Evolutionary conservation across 2,113 vertebrate genomes (phyloP), one percentile per base, ranked within the genome.

Genomic region (Ciconia boyciana): DNA sequence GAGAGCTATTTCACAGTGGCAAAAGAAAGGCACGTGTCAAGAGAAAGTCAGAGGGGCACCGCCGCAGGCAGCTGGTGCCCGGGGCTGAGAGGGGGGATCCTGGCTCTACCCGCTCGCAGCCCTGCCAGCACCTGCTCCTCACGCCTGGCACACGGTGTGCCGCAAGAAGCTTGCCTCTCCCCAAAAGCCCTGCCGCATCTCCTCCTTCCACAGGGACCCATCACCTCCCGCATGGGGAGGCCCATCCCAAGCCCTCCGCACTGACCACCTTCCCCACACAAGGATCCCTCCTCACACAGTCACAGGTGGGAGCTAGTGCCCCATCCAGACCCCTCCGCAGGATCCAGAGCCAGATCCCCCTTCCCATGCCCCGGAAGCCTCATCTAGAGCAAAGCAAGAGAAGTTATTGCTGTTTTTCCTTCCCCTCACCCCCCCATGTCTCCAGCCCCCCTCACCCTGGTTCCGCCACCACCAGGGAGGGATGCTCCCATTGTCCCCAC

Each of bases 11-110:
- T 97, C 97, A 97, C 97, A 97, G 97, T 97, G 96, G 95, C 95
- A 97, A 97, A 97, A 97, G 96, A 97, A 97, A 97, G 97, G 97
- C 97, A 97, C 97, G 6, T 97, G 96, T 95, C 82, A 55, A 94
- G 89, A 94, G 76, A 90, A 91, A 96, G 90, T 80, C 94, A 24
- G 52, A 86, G 83, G 82, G 68, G 65, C 87, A 34, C 51, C 2
- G 3, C 87, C 3, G 4, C 34, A 21, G 83, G 76, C 76, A 49
- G 70, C 80, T 9, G 31, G 62, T 13, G 62, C 4, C 4, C 0
- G 3, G 51, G 44, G 26, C 21, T 4, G 10, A 32, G 68, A n/a
- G 32, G 12, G 49, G 71, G 48, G 55, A 13, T 43, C 57, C 71
- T 54, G 58, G 77, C 65, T 49, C 39, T 36, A 11, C 51, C 51